Conservation (phyloP, 2,888 invertebrate species). For the Nephrocerus scutellatus region DNA sequence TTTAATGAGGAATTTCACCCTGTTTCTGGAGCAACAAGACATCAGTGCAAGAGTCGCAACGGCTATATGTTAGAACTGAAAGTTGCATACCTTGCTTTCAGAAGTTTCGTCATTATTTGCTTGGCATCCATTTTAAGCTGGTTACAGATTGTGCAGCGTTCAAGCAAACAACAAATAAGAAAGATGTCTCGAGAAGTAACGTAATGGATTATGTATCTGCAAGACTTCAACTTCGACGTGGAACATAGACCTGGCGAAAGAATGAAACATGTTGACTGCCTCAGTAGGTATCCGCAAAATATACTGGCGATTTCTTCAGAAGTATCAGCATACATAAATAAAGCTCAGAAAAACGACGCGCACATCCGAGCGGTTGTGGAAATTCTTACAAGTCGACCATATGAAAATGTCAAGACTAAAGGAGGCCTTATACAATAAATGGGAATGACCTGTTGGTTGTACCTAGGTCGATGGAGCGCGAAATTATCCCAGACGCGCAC, state of each 20-base stretch:
- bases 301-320: conserved; percentile 1
- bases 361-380: conserved; percentile 4
- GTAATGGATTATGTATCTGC: conserved; percentile 19
- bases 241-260: conserved; percentile 18
- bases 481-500: not conserved
- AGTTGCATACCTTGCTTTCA: conserved; percentile 23
- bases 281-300: conserved; percentile 12
- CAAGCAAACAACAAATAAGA: too few species aligned
- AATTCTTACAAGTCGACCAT: conserved; percentile 1
- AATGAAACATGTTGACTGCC: conserved; percentile 21
- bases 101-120: conserved; percentile 28
- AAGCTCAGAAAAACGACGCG: conserved; percentile 3
- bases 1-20: conserved; percentile 8
- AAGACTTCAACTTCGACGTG: conserved; percentile 20
- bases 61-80: conserved; percentile 25
- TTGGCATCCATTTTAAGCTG: conserved; percentile 19
- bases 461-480: not conserved
- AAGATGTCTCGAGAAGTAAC: conserved; percentile 15
- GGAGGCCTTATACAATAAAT: conserved; percentile 1
- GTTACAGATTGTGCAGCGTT: too few species aligned
- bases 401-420: conserved; percentile 6
- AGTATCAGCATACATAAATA: not conserved
- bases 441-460: not conserved
- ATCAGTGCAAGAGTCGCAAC: not conserved
- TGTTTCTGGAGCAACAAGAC: conserved; percentile 11